Conservation (phyloP, 2,797 vertebrate species). For the Channa striata region DNA sequence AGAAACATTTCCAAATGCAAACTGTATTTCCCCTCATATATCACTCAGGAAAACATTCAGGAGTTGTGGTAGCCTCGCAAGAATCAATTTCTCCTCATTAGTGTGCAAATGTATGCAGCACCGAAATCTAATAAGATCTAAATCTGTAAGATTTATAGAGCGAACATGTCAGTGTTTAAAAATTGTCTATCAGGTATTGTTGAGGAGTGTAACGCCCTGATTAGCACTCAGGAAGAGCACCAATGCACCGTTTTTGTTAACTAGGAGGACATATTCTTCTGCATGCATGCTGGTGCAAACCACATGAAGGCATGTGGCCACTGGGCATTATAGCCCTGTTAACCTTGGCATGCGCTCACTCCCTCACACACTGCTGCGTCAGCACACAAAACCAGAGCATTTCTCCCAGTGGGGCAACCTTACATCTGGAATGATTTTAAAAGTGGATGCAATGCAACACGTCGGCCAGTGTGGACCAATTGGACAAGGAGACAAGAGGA, state of each 20-base stretch:
- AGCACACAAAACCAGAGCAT: conserved; percentile 47
- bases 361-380: conserved; percentile 49
- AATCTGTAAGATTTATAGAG: neutral
- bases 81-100: conserved; percentile 26
- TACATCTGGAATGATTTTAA: conserved; percentile 21
- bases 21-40: neutral
- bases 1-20: neutral
- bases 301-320: conserved; percentile 37
- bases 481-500: conserved; percentile 8
- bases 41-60: conserved; percentile 3
- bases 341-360: conserved; percentile 56
- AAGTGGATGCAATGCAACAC: neutral
- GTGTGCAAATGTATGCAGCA: conserved; percentile 21
- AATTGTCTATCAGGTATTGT: neutral
- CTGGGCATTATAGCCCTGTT: conserved; percentile 43
- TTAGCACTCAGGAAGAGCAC: conserved; percentile 9
- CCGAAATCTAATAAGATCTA: conserved; percentile 7
- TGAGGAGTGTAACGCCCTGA: neutral
- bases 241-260: neutral
- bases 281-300: conserved; percentile 23
- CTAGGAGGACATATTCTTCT: neutral
- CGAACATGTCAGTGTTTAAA: neutral
- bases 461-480: neutral
- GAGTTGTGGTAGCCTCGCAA: neutral
- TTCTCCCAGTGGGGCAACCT: conserved; percentile 24